Conservation (phyloP, 2,888 invertebrate species). For the Meiosimyza decipiens region DNA sequence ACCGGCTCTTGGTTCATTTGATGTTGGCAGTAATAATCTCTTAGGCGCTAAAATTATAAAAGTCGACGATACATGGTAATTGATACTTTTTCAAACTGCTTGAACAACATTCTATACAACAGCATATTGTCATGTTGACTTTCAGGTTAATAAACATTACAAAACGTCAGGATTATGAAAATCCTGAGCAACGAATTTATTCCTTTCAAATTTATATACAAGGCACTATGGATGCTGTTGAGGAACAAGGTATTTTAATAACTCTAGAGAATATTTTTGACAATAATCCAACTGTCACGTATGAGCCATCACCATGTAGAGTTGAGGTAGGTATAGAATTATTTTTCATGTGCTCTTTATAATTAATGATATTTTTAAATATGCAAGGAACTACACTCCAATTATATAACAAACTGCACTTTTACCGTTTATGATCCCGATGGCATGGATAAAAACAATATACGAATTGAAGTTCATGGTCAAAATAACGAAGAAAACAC, state of each 20-base stretch:
- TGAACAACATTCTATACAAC: background rate
- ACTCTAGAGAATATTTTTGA: slow-evolving; percentile 67
- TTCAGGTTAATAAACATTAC: slow-evolving; percentile 54
- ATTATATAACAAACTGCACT: slow-evolving; percentile 54
- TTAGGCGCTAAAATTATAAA: slow-evolving; percentile 44
- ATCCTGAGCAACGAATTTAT: slow-evolving; percentile 67
- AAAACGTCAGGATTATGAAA: slow-evolving; percentile 71
- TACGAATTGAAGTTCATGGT: slow-evolving; percentile 66
- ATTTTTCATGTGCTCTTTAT: background rate
- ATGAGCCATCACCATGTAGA: slow-evolving; percentile 68
- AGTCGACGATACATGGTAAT: slow-evolving; percentile 43
- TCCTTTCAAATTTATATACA: slow-evolving; percentile 63
- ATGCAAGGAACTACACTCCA: slow-evolving; percentile 62
- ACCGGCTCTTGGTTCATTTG: slow-evolving; percentile 48
- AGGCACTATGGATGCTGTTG: background rate
- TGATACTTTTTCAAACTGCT: background rate
- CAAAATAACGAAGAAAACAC: slow-evolving; percentile 64
- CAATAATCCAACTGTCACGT: slow-evolving; percentile 70
- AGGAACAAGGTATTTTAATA: slow-evolving; percentile 54
- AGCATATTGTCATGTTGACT: background rate
- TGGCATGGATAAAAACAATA: slow-evolving; percentile 61
- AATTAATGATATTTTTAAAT: slow-evolving; percentile 11
- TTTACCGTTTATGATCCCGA: slow-evolving; percentile 55
- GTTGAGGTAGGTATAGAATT: slow-evolving; percentile 59
- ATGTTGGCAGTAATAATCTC: slow-evolving; percentile 47